Conservation (phyloP, 2,113 vertebrate genomes). For the Riparia riparia region DNA sequence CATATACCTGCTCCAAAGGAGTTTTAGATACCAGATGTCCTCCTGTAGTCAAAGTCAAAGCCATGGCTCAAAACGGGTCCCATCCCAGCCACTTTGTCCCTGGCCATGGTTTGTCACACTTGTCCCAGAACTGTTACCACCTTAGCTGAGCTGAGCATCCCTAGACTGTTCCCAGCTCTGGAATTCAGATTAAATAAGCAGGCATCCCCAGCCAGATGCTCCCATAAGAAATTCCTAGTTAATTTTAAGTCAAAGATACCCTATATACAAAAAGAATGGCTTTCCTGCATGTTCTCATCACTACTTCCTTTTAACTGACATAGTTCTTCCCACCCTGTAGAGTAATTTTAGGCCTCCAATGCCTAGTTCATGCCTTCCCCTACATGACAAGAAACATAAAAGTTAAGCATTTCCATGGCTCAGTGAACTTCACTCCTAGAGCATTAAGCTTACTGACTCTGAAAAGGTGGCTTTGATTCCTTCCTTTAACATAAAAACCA, state of each 20-base stretch:
- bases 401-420: conserved; percentile 15
- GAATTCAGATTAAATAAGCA: neutral
- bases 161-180: neutral
- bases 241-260: neutral
- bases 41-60: neutral
- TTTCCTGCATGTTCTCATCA: neutral
- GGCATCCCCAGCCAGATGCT: neutral
- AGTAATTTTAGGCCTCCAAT: neutral
- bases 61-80: neutral
- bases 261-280: neutral
- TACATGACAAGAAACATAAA: conserved; percentile 7
- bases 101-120: neutral
- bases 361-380: neutral
- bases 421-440: conserved; percentile 24
- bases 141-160: neutral
- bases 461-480: conserved; percentile 6
- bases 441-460: conserved; percentile 33
- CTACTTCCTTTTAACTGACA: neutral
- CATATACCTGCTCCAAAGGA: neutral
- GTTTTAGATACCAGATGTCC: neutral
- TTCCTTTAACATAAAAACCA: conserved; percentile 15
- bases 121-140: neutral
- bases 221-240: neutral
- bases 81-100: neutral
- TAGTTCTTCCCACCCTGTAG: neutral